phyloP scores from a whole-genome alignment of 2,888 invertebrate species.

The Malacosoma neustria region DNA sequence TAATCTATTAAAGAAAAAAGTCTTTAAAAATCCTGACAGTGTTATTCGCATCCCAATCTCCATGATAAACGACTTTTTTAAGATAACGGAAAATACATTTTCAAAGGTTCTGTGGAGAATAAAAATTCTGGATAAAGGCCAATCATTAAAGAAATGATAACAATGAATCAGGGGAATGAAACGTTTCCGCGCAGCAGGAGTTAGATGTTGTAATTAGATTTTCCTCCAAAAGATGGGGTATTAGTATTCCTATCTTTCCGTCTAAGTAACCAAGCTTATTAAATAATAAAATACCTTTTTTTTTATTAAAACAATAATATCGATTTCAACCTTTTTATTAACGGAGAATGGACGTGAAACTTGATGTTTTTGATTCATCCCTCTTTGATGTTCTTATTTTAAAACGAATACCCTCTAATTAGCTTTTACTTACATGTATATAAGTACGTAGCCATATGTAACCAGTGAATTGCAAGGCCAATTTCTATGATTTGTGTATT shows the following conservation, averaged over 20 bases:
- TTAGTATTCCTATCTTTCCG: background rate
- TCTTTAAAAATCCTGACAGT: slow-evolving; percentile 22
- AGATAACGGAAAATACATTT: slow-evolving; percentile 42
- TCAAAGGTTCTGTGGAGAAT: slow-evolving; percentile 30
- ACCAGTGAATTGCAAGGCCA: too few relatives aligned
- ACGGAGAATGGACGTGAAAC: too few relatives aligned
- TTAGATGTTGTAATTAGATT: background rate
- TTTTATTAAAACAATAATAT: too few relatives aligned
- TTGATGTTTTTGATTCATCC: too few relatives aligned
- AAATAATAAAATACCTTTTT: background rate
- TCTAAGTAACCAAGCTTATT: background rate
- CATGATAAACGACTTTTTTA: slow-evolving; percentile 41
- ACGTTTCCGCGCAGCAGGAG: slow-evolving; percentile 34
- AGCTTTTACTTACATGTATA: too few relatives aligned
- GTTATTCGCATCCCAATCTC: slow-evolving; percentile 38
- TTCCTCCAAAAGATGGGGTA: background rate
- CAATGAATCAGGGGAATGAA: slow-evolving; percentile 49
- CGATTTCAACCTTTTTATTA: too few relatives aligned
- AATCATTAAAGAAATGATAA: slow-evolving; percentile 47
- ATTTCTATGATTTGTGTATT: too few relatives aligned
- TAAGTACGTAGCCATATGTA: too few relatives aligned
- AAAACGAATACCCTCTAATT: background rate
- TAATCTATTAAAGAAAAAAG: slow-evolving; percentile 17
- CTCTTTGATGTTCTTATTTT: too few relatives aligned
- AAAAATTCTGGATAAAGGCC: slow-evolving; percentile 34